phyloP scores from a whole-genome alignment of 2,797 vertebrate species.

The Paedocypris micromegethes region DNA sequence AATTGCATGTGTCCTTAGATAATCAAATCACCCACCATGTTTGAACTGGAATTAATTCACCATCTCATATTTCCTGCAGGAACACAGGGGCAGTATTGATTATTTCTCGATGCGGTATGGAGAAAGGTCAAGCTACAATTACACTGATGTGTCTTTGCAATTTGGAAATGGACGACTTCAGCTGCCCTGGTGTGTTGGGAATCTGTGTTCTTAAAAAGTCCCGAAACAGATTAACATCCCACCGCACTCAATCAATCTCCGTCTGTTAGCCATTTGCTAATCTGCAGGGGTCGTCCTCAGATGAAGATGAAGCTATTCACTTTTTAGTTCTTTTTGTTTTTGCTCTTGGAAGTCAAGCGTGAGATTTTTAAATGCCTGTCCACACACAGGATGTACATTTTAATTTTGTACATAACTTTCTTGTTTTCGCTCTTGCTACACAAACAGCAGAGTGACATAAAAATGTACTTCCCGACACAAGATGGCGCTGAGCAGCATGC shows the following conservation, averaged over 20 bases:
- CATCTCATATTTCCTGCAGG: conserved; percentile 23
- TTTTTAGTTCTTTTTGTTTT: neutral
- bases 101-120: conserved; percentile 8
- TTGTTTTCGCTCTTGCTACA: no score
- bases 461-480: no score
- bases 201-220: conserved; percentile 1
- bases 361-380: neutral
- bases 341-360: conserved; percentile 13
- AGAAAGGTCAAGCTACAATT: conserved; percentile 30
- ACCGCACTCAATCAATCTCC: conserved; percentile 42
- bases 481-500: no score
- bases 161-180: conserved; percentile 4
- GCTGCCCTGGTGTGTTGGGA: conserved; percentile 1
- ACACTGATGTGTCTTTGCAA: conserved; percentile 12
- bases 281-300: conserved; percentile 36
- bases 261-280: conserved; percentile 41
- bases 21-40: no score
- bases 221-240: conserved; percentile 35
- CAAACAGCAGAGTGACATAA: no score
- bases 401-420: no score
- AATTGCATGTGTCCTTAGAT: no score
- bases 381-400: neutral
- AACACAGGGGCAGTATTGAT: conserved; percentile 25
- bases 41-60: conserved; percentile 11
- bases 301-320: neutral